These are phyloP conservation scores for Ovibos moschatus DNA, from an alignment of 2,113 vertebrate genomes.

Conservation along the genomic window DNA sequence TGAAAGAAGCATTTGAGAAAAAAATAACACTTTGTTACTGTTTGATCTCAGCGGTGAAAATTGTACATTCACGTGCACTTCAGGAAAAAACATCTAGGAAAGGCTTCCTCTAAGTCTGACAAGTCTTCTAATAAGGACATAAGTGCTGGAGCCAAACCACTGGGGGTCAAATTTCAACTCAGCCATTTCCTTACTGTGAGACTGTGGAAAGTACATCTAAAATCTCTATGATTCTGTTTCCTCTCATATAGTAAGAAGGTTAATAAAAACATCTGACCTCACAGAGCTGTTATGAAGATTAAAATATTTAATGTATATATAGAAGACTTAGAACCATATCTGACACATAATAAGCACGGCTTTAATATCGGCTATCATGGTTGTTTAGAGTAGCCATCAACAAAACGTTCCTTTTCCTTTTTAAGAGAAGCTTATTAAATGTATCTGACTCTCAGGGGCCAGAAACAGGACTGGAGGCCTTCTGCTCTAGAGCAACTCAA, in stretches of 20 bases:
- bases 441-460: not conserved
- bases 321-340: not conserved
- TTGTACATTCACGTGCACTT: not conserved
- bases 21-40: not conserved
- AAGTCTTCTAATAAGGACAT: not conserved
- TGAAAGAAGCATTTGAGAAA: slow-evolving; percentile 1
- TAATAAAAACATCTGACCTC: not conserved
- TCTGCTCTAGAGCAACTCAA: not conserved
- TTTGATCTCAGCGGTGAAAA: not conserved
- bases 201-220: not conserved
- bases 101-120: not conserved
- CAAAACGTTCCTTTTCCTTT: not conserved
- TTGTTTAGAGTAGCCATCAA: not conserved
- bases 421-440: not conserved
- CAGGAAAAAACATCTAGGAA: not conserved
- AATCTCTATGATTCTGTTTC: not conserved
- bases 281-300: not conserved
- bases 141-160: not conserved
- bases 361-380: not conserved
- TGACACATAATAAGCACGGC: not conserved
- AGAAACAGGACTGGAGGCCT: not conserved
- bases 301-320: not conserved
- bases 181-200: not conserved
- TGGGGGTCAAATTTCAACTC: not conserved
- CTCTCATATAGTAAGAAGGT: not conserved